Evolutionary conservation across 2,888 invertebrate species (phyloP).

Genomic region (Lasioglossum marginatum): DNA sequence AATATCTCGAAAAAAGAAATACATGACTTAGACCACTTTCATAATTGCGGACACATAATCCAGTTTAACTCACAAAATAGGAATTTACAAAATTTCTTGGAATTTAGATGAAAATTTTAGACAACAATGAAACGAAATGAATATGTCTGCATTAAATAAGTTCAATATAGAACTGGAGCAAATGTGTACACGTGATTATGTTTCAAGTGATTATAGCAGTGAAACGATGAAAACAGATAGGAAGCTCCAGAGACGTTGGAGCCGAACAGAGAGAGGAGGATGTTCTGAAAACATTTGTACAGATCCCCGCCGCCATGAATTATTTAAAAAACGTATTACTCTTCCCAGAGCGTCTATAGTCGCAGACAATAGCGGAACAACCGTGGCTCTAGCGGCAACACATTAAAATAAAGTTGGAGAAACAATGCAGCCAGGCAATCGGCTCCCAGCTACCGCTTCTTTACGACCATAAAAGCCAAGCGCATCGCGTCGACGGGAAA

Average conservation of each 20-base stretch:
- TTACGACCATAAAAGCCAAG: slow-evolving; percentile 9
- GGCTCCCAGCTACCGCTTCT: slow-evolving; percentile 11
- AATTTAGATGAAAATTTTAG: neutral
- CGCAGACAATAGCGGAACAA: neutral
- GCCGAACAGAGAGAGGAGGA: neutral
- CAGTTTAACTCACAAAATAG: neutral
- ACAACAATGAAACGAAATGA: neutral
- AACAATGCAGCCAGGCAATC: slow-evolving; percentile 4
- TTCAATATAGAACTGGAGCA: neutral
- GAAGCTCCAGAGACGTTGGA: neutral
- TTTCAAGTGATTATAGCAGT: neutral
- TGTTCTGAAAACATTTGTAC: neutral
- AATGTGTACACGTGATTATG: neutral
- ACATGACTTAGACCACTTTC: too few species aligned
- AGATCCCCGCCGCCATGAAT: neutral
- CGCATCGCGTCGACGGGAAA: slow-evolving; percentile 6
- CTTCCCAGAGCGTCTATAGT: neutral
- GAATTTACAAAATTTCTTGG: too few species aligned
- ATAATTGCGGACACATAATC: too few species aligned
- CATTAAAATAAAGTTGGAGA: slow-evolving; percentile 18
- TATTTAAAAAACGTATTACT: slow-evolving; percentile 9
- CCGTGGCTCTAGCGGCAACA: neutral
- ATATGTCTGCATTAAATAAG: neutral
- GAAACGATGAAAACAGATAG: neutral
- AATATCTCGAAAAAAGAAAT: too few species aligned